Conservation (phyloP, 2,888 invertebrate species). For the Aporophyla lueneburgensis region DNA sequence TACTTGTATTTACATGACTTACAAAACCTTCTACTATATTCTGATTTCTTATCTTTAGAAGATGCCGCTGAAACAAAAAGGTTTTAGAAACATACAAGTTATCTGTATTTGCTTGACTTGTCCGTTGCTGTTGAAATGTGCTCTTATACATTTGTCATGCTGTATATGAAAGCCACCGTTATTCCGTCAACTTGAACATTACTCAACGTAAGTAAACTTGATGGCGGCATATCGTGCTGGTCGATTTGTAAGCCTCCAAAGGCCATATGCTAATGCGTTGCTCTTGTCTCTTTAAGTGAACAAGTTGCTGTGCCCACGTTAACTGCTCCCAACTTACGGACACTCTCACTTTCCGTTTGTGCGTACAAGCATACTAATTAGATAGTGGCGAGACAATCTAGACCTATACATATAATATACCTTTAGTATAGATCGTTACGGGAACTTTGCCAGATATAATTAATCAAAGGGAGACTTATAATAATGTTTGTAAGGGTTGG, state of each 20-base stretch:
- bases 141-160: constrained; percentile 30
- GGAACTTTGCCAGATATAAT: constrained; percentile 29
- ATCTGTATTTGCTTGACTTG: constrained; percentile 13
- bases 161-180: constrained; percentile 47
- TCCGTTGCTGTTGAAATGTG: constrained; percentile 12
- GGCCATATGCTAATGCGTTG: constrained; percentile 84
- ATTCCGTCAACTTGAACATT: constrained; percentile 57
- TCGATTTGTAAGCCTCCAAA: constrained; percentile 71
- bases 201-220: constrained; percentile 56
- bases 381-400: constrained; percentile 26
- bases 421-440: not conserved
- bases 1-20: constrained; percentile 13
- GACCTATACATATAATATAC: not conserved
- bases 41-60: constrained; percentile 15
- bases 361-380: constrained; percentile 46
- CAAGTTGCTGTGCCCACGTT: constrained; percentile 75
- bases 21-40: not conserved
- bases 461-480: constrained; percentile 21
- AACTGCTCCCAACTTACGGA: constrained; percentile 69
- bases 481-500: not conserved
- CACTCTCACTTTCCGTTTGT: constrained; percentile 80
- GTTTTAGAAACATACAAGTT: constrained; percentile 1
- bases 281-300: constrained; percentile 67
- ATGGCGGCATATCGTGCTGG: constrained; percentile 55
- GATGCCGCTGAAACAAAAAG: constrained; percentile 1